Percentiles rank a stretch among this genome's conserved stretches.
These are phyloP conservation scores for Elachura formosa DNA, from an alignment of 2,113 vertebrate genomes.

Conservation along the genomic window DNA sequence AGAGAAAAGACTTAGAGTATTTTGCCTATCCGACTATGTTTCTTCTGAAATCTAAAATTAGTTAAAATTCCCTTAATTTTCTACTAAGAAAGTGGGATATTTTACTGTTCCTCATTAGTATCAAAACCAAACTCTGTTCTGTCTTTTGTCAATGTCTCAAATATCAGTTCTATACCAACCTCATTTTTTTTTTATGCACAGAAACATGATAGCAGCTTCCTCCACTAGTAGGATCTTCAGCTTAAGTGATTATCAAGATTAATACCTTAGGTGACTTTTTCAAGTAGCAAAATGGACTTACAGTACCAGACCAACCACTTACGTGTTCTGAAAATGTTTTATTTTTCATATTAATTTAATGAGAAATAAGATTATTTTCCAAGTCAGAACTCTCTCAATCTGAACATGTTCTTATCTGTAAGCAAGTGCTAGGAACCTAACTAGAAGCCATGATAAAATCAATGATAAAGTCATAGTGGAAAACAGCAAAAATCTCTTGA, in stretches of 20 bases:
- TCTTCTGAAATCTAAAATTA: background rate
- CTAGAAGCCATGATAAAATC: background rate
- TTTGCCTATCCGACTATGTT: background rate
- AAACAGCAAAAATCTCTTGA: background rate
- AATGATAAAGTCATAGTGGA: background rate
- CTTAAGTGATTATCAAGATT: background rate
- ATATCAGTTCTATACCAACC: background rate
- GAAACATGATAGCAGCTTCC: background rate
- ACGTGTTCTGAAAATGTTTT: background rate
- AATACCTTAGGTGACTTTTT: background rate
- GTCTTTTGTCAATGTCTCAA: background rate
- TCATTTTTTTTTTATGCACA: background rate
- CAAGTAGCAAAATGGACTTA: background rate
- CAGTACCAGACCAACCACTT: background rate
- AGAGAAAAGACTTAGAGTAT: background rate
- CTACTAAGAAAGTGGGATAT: background rate
- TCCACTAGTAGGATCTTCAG: background rate
- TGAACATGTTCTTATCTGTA: background rate
- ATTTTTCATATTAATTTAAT: background rate
- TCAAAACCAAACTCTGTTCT: background rate
- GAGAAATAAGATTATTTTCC: background rate
- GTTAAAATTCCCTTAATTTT: background rate
- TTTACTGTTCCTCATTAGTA: background rate
- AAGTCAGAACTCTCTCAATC: background rate
- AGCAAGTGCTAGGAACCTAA: background rate